Percentiles rank a stretch among this genome's conserved stretches.
phyloP scores from a whole-genome alignment of 2,797 vertebrate species.

The Sebastes vulpes region DNA sequence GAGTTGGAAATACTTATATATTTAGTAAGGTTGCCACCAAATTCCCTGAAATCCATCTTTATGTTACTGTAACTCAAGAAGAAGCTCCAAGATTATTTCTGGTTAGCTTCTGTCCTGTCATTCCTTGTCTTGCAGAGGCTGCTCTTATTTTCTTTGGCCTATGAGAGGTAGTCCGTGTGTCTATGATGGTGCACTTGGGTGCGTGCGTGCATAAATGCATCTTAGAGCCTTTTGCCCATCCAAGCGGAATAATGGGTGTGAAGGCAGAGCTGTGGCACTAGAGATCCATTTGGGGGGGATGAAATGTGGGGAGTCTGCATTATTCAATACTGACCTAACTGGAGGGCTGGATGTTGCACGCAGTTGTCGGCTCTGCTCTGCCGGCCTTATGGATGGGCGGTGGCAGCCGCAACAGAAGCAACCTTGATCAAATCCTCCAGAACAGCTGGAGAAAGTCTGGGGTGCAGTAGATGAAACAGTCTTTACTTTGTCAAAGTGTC shows the following conservation, averaged over 20 bases:
- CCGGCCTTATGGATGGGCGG: not conserved
- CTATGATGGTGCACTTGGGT: not conserved
- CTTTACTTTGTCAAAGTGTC: not conserved
- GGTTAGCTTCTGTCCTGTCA: not conserved
- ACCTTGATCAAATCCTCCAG: not conserved
- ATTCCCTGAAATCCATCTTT: not conserved
- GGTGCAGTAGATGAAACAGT: not conserved
- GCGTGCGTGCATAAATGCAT: constrained; percentile 28
- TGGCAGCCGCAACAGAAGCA: not conserved
- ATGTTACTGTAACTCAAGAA: not conserved
- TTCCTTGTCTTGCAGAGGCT: not conserved
- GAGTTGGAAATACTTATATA: not conserved
- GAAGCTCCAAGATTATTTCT: not conserved
- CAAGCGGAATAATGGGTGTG: constrained; percentile 76
- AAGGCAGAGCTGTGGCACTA: constrained; percentile 58
- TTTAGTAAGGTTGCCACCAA: not conserved
- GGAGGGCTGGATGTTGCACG: constrained; percentile 51
- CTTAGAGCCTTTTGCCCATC: constrained; percentile 45
- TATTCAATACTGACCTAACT: constrained; percentile 76
- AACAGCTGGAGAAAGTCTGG: not conserved
- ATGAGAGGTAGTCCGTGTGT: not conserved
- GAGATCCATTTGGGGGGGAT: constrained; percentile 48
- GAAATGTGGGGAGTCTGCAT: constrained; percentile 72
- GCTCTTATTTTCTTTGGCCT: constrained; percentile 24
- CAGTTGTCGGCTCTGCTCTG: constrained; percentile 14